phyloP scores from a whole-genome alignment of 1,140 invertebrate species.

The Geopemphigus sp. region DNA sequence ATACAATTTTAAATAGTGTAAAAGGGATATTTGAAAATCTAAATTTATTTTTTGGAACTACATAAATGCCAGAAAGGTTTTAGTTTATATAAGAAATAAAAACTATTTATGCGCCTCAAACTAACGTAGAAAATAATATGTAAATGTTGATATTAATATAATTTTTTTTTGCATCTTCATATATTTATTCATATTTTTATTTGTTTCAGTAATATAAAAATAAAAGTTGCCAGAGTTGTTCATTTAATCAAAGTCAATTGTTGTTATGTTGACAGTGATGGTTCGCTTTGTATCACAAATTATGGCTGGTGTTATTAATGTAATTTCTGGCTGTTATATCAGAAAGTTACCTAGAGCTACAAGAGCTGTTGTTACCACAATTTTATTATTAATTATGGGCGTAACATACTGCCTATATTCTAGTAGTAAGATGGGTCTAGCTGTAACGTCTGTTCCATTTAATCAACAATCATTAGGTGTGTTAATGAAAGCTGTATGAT shows the following conservation, averaged over 20 bases:
- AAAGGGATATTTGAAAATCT: too few relatives aligned
- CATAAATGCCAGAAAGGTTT: too few relatives aligned
- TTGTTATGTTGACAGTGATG: slow-evolving; percentile 13
- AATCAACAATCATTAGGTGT: background rate
- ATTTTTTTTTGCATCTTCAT: background rate
- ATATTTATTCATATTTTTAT: too few relatives aligned
- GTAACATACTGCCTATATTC: background rate
- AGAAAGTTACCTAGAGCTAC: background rate
- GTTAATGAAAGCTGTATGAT: too few relatives aligned
- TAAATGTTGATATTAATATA: background rate
- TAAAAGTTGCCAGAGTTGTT: background rate
- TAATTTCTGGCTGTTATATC: background rate
- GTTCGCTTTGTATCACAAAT: background rate
- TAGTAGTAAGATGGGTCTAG: background rate
- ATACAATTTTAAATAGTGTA: too few relatives aligned
- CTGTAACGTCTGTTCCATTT: background rate
- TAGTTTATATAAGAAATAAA: too few relatives aligned
- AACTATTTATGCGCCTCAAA: too few relatives aligned
- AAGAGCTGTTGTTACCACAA: background rate
- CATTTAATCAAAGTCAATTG: background rate
- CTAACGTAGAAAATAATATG: too few relatives aligned
- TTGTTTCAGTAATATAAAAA: background rate
- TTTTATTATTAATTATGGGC: slow-evolving; percentile 10
- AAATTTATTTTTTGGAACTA: too few relatives aligned
- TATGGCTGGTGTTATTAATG: background rate